phyloP scores from a whole-genome alignment of 1,140 invertebrate genomes.

The Lanistes nyassanus region DNA sequence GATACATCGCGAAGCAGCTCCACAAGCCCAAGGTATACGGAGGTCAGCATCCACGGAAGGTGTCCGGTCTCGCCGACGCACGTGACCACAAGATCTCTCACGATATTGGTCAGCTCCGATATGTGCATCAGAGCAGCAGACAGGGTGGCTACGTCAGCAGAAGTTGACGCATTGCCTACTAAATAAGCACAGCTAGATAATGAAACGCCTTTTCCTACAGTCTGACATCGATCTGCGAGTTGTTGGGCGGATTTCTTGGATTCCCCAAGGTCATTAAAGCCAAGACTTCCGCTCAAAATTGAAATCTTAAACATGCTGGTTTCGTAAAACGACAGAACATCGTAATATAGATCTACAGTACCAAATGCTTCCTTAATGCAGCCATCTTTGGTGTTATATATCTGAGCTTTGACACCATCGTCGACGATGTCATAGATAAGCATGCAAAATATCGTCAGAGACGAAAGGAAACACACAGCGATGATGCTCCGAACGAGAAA shows the following conservation, averaged over 20 bases:
- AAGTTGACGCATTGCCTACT: too few relatives aligned
- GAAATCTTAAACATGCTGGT: neutral
- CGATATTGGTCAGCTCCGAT: too few relatives aligned
- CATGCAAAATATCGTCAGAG: neutral
- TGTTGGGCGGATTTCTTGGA: neutral
- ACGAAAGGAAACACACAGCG: neutral
- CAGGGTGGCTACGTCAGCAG: too few relatives aligned
- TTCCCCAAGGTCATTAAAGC: neutral
- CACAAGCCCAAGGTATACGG: too few relatives aligned
- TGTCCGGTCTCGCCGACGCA: too few relatives aligned
- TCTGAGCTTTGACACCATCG: neutral
- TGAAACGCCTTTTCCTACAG: neutral
- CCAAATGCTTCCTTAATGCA: neutral
- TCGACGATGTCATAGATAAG: constrained; percentile 8
- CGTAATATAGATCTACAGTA: neutral
- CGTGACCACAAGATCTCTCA: too few relatives aligned
- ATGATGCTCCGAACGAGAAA: neutral
- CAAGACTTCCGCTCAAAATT: neutral
- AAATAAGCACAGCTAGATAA: too few relatives aligned
- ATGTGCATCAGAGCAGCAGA: too few relatives aligned
- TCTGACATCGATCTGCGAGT: neutral
- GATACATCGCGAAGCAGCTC: too few relatives aligned
- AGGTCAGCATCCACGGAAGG: too few relatives aligned
- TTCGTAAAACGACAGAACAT: neutral
- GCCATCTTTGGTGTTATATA: neutral